Conservation (phyloP, 2,113 vertebrate species). For the Jaculus jaculus region DNA sequence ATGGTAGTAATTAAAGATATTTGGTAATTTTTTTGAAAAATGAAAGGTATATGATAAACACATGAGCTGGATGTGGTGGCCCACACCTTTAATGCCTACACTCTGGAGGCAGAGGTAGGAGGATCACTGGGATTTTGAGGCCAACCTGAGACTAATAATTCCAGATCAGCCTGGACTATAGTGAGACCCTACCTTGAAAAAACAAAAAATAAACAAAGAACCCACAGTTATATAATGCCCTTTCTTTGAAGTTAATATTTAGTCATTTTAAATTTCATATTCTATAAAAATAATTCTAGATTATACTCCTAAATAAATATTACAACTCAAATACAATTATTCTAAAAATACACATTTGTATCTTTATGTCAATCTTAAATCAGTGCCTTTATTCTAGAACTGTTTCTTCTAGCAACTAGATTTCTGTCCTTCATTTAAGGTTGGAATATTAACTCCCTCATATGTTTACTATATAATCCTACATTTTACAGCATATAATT, state of each 20-base stretch:
- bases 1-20: neutral
- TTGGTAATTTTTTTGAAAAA: neutral
- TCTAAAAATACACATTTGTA: neutral
- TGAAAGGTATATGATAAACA: neutral
- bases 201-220: too few relatives aligned
- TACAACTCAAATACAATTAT: too few relatives aligned
- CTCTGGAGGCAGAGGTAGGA: too few relatives aligned
- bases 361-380: neutral
- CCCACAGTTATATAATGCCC: too few relatives aligned
- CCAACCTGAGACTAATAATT: too few relatives aligned
- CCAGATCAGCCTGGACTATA: too few relatives aligned
- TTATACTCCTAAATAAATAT: too few relatives aligned
- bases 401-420: neutral
- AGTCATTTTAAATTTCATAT: neutral
- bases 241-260: neutral
- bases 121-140: too few relatives aligned
- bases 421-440: neutral
- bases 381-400: neutral
- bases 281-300: neutral
- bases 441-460: neutral
- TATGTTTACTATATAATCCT: neutral
- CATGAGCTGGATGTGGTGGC: neutral
- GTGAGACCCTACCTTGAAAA: too few relatives aligned
- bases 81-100: too few relatives aligned
- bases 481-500: neutral